These are phyloP conservation scores for Zenarchopterus dispar DNA, from an alignment of 2,797 vertebrate genomes.

Conservation along the genomic window DNA sequence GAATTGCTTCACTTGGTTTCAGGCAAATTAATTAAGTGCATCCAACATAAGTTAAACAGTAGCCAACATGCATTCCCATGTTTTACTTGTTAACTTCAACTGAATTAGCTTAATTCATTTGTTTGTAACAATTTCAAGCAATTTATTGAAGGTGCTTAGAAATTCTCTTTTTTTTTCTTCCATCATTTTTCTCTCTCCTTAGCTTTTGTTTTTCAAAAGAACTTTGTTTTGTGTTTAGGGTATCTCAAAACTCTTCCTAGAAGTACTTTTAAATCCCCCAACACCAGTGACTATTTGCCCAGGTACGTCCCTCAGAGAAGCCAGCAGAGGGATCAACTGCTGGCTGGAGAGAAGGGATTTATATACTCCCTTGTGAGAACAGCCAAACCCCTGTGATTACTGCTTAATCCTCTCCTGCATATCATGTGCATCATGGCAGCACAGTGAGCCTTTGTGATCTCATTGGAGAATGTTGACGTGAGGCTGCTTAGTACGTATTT, in stretches of 20 bases:
- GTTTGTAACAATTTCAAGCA: too few species aligned
- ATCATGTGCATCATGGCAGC: slow-evolving; percentile 76
- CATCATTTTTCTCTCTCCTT: neutral
- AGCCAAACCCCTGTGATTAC: slow-evolving; percentile 78
- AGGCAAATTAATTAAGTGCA: too few species aligned
- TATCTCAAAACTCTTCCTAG: slow-evolving; percentile 28
- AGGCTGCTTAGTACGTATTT: slow-evolving; percentile 52
- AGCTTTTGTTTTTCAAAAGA: neutral
- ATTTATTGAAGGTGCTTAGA: neutral
- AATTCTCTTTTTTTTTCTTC: neutral
- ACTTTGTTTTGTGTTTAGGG: slow-evolving; percentile 23
- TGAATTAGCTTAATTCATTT: too few species aligned
- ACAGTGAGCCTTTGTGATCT: slow-evolving; percentile 68
- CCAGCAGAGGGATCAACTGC: slow-evolving; percentile 71
- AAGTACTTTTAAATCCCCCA: slow-evolving; percentile 47
- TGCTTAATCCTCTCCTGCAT: slow-evolving; percentile 75
- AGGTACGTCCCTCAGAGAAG: slow-evolving; percentile 53
- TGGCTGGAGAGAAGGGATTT: slow-evolving; percentile 63
- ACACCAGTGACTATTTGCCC: slow-evolving; percentile 36
- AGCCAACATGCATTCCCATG: too few species aligned
- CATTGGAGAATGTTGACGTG: slow-evolving; percentile 46
- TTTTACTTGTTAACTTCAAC: too few species aligned
- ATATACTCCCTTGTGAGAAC: slow-evolving; percentile 65
- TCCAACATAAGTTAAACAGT: too few species aligned
- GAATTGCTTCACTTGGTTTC: too few species aligned